A percentile compares a stretch with the other conserved stretches of the same genome.
Evolutionary conservation across 1,140 invertebrate species (phyloP).

Genomic region (Pseudomyrmex gracilis): DNA sequence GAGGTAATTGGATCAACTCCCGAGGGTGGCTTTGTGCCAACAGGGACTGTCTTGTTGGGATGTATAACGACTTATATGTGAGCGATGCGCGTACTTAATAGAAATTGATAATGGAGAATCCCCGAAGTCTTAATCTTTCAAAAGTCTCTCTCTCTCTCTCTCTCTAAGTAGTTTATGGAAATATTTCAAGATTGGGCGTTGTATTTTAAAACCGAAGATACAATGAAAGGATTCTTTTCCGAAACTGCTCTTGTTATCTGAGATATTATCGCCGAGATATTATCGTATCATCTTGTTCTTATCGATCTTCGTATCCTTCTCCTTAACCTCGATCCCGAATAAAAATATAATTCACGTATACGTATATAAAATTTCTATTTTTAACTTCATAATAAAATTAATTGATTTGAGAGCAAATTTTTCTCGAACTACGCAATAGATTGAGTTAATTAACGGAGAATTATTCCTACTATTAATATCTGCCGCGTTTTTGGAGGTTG

Average conservation of each 20-base stretch:
- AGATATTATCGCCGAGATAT: no score
- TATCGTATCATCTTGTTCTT: no score
- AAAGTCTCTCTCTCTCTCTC: conserved; percentile 15
- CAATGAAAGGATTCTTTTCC: neutral
- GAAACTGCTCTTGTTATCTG: neutral
- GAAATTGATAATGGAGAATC: conserved; percentile 42
- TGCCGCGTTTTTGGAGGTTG: conserved; percentile 10
- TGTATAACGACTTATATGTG: conserved; percentile 25
- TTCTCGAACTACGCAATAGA: no score
- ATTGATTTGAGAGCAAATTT: no score
- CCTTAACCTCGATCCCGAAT: no score
- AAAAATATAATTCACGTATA: no score
- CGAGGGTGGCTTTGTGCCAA: neutral
- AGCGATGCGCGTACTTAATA: conserved; percentile 8
- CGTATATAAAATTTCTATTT: no score
- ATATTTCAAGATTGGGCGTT: neutral
- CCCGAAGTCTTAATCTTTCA: neutral
- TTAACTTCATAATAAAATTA: no score
- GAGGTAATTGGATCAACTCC: conserved; percentile 4
- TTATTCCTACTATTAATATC: no score
- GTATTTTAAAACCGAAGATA: neutral
- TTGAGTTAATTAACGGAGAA: no score
- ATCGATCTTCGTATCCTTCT: no score
- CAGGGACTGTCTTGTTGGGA: neutral
- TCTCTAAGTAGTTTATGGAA: neutral